Percentiles rank a stretch among this genome's conserved stretches.
Evolutionary conservation across 2,888 invertebrate genomes (phyloP).

Genomic region (Limnephilus auricula): DNA sequence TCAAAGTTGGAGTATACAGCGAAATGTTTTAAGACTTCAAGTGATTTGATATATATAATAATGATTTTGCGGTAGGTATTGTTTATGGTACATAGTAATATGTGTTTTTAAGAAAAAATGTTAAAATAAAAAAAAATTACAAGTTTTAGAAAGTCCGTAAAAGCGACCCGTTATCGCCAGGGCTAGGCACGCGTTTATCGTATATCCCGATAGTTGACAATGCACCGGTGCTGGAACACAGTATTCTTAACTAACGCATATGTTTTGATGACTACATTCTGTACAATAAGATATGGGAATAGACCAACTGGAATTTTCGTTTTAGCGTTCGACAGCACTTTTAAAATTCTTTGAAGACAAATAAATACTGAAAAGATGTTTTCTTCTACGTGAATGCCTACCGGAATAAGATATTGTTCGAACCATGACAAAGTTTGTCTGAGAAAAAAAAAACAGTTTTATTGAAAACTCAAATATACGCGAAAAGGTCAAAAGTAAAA

Average conservation of each 20-base stretch:
- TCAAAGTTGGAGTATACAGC: background rate
- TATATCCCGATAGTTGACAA: background rate
- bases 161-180: background rate
- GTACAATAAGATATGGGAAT: background rate
- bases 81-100: no score
- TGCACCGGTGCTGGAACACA: no score
- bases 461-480: background rate
- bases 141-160: background rate
- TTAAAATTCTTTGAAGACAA: background rate
- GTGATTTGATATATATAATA: background rate
- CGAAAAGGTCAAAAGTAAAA: slow-evolving; percentile 19
- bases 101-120: no score
- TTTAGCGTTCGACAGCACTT: background rate
- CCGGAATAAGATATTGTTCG: background rate
- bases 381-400: background rate
- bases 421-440: background rate
- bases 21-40: background rate
- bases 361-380: background rate
- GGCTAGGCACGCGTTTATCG: background rate
- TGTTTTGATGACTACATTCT: background rate
- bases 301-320: background rate
- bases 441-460: background rate
- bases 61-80: background rate
- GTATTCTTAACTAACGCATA: background rate
- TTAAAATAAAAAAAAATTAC: no score